Evolutionary conservation across 2,113 vertebrate species (phyloP), one percentile per base, ranked within the genome.

Genomic region (Rafetus swinhoei): DNA sequence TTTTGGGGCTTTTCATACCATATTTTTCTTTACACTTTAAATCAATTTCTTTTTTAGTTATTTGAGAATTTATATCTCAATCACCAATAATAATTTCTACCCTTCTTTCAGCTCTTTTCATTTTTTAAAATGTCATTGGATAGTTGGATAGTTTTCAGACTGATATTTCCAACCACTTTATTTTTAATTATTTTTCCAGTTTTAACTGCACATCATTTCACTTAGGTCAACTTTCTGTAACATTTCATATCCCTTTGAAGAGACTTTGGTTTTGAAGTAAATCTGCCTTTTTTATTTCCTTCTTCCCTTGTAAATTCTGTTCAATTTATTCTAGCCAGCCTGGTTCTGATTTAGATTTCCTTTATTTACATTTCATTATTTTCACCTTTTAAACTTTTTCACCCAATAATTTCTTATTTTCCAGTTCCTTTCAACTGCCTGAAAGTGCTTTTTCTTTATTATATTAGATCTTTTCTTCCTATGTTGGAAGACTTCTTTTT

Each of bases 291-390:
- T 96, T 97, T 95, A 96, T 95, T 95, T 95, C 93, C 85, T 97
- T 55, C 53, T 95, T 95, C 50, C 81, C 95, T 97, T 93, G 79
- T 96, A 97, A 97, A 96, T 95, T 95, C 91, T 92, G 45, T 87
- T 95, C 82, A 94, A 86, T 95, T 93, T 95, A 92, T 89, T 92
- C 74, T 87, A 92, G 39, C 18, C 13, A 89, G 81, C 72, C 92
- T 97, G 96, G 91, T 94, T 96, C 91, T 94, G 90, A 96, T 97
- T 95, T 97, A 84, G 59, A 39, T 93, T 96, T 95, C 91, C 95
- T 97, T 97, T 97, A 93, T 97, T 97, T 95, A 94, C 65, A 79
- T 95, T 95, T 96, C 82, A 95, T 94, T 97, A 95, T 97, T 97
- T 96, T 95, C 90, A 97, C 94, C 93, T 97, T 96, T 95, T 94